phyloP scores from a whole-genome alignment of 2,797 vertebrate species.

The Eulemur rubriventer region DNA sequence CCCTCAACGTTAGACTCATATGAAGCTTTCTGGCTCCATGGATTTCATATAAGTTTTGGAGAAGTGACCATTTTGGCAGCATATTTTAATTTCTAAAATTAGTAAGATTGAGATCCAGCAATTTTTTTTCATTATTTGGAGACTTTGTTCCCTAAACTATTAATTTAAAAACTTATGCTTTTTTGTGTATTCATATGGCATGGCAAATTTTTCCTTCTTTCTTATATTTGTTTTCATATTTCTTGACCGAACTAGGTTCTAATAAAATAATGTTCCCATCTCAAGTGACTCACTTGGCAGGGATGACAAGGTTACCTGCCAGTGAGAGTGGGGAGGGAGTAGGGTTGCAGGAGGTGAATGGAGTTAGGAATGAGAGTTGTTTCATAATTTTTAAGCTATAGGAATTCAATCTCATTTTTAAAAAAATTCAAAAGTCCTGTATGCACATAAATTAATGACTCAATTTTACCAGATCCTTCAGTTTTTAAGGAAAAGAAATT shows the following conservation, averaged over 20 bases:
- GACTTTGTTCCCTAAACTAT: neutral
- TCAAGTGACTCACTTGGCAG: constrained; percentile 54
- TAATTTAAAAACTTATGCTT: neutral
- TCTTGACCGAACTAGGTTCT: constrained; percentile 25
- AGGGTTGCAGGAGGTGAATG: neutral
- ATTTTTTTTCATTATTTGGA: neutral
- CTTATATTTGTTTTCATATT: constrained; percentile 52
- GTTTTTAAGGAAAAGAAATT: neutral
- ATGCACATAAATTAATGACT: neutral
- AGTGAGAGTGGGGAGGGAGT: neutral
- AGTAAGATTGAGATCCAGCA: neutral
- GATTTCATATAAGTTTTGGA: neutral
- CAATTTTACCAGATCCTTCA: neutral
- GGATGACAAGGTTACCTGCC: constrained; percentile 18
- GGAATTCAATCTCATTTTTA: neutral
- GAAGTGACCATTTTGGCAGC: neutral
- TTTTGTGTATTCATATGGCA: neutral
- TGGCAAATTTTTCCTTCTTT: constrained; percentile 2
- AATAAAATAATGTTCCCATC: constrained; percentile 47
- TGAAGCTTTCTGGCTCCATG: neutral
- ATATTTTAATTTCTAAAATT: constrained; percentile 44
- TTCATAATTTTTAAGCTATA: constrained; percentile 19
- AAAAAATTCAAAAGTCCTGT: neutral
- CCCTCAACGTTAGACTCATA: neutral
- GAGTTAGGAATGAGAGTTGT: neutral